Conservation (phyloP, 2,113 vertebrate species). For the Albula glossodonta region DNA sequence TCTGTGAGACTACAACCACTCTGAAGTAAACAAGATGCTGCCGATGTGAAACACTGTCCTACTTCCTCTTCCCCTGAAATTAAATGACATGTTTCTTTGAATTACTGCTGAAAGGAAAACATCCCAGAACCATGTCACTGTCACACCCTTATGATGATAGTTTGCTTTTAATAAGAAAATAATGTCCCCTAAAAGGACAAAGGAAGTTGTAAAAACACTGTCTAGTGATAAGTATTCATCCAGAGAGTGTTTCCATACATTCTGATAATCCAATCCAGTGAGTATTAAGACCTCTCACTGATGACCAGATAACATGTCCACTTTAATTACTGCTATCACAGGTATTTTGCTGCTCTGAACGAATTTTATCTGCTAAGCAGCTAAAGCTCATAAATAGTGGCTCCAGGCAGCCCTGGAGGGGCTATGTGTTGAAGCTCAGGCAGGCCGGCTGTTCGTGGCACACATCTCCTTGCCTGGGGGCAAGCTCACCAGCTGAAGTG, state of each 20-base stretch:
- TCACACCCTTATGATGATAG: too few relatives aligned
- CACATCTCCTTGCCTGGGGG: conserved; percentile 39
- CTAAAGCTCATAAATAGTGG: neutral
- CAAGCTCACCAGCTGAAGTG: conserved; percentile 50
- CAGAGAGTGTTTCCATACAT: neutral
- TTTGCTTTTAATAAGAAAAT: neutral
- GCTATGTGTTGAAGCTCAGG: conserved; percentile 18
- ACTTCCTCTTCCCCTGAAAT: neutral
- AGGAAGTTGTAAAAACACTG: neutral
- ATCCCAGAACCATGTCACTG: neutral
- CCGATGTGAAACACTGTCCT: conserved; percentile 4
- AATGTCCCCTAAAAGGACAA: neutral
- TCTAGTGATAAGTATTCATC: conserved; percentile 8
- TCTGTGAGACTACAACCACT: neutral
- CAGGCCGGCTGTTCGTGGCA: conserved; percentile 37
- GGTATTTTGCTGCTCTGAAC: conserved; percentile 37
- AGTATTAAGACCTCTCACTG: neutral
- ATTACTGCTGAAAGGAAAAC: neutral
- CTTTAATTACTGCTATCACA: conserved; percentile 29
- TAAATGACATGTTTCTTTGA: conserved; percentile 2
- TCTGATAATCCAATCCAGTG: conserved; percentile 14
- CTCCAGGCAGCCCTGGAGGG: conserved; percentile 14
- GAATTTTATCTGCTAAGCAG: conserved; percentile 53
- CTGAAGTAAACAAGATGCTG: conserved; percentile 2
- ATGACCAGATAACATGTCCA: conserved; percentile 18